Evolutionary conservation across 2,113 vertebrate genomes (phyloP).

Genomic region (Bambusicola thoracicus): DNA sequence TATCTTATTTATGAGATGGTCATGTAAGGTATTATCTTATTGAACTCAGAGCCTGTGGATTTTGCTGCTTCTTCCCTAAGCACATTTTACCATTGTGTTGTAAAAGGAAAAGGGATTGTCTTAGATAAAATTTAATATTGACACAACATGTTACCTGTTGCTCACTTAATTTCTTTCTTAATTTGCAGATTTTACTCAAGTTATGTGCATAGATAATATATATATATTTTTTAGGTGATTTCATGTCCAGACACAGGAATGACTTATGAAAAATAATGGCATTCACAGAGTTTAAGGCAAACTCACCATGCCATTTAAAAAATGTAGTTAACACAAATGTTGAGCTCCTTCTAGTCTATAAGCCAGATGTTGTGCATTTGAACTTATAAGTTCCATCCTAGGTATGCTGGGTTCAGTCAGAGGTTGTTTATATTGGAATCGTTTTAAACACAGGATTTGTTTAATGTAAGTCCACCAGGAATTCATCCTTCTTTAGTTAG

Average conservation of each 20-base stretch:
- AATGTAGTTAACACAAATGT: neutral
- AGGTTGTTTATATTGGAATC: neutral
- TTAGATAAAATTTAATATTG: neutral
- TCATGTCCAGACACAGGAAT: accelerated
- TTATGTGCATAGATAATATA: neutral
- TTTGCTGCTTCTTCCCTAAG: neutral
- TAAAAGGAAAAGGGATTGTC: neutral
- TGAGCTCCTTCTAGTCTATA: neutral
- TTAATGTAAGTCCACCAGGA: conserved; percentile 8
- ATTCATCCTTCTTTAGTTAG: neutral
- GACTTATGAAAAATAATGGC: neutral
- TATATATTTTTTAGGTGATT: neutral
- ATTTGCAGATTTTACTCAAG: neutral
- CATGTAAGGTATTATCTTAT: neutral
- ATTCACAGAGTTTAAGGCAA: neutral
- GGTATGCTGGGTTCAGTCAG: neutral
- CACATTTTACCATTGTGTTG: neutral
- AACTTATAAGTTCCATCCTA: neutral
- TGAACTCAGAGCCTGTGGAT: neutral
- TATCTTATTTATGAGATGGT: neutral
- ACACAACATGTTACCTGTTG: neutral
- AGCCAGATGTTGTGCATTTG: neutral
- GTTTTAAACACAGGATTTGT: neutral
- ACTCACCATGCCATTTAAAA: neutral
- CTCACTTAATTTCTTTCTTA: neutral